Evolutionary conservation across 2,888 invertebrate species (phyloP).

Genomic region (Dicyrtomina minuta): DNA sequence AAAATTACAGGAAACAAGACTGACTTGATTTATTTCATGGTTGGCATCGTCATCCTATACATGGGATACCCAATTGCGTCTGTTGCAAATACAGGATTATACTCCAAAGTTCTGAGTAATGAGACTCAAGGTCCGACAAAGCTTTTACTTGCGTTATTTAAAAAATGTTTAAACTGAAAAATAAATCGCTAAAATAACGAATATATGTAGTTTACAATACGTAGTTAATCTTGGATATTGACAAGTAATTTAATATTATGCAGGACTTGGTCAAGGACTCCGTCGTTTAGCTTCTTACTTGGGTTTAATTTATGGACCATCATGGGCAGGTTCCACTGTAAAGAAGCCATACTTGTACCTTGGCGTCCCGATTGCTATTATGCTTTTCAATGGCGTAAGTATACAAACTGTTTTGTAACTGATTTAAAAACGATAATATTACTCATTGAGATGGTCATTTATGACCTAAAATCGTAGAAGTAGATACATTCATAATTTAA

Average conservation of each 20-base stretch:
- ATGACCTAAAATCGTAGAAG: background rate
- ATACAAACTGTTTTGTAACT: background rate
- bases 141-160: too few relatives aligned
- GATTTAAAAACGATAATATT: background rate
- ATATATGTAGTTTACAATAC: too few relatives aligned
- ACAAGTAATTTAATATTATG: background rate
- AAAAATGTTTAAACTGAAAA: too few relatives aligned
- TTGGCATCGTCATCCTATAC: conserved; percentile 52
- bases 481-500: too few relatives aligned
- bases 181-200: too few relatives aligned
- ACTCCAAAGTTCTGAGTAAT: conserved; percentile 51
- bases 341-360: conserved; percentile 39
- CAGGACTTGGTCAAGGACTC: conserved; percentile 47
- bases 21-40: conserved; percentile 47
- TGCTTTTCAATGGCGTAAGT: conserved; percentile 43
- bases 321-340: conserved; percentile 51
- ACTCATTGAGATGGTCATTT: background rate
- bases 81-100: conserved; percentile 51
- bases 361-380: conserved; percentile 41
- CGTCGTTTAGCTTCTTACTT: conserved; percentile 49
- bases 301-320: conserved; percentile 52
- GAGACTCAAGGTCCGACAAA: conserved; percentile 53
- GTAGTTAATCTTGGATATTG: background rate
- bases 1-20: conserved; percentile 23
- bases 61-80: conserved; percentile 53